Base-by-base conservation (phyloP, 2,888 invertebrate genomes). In the Gortyna flavago region DNA sequence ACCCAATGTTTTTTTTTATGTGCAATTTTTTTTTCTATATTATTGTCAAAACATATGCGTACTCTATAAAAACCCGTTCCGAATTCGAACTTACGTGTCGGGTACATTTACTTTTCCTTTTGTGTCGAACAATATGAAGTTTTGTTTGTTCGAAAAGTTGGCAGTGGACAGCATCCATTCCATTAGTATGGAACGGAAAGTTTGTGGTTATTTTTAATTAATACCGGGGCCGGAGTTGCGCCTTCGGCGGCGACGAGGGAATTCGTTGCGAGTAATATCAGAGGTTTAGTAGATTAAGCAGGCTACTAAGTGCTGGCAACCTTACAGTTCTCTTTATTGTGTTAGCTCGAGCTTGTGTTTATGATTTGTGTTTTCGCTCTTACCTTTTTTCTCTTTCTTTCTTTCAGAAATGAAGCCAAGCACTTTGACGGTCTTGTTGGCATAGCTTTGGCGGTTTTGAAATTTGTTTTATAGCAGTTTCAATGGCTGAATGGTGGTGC, bases 121-220 rank as follows among this genome's bases (percentile, higher is more conserved):
- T 89, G 86, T 88, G 72, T 80, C 48, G 75, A 72, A 84, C 84
- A 89, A 88, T 89, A 89, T 85, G 87, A 87, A 88, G 89, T 90
- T 90, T 88, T 90, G 84, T 88, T 90, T 89, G 91, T 88, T 89
- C 84, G 82, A 73, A 89, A 90, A 91, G 89, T 91, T 90, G 91
- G 89, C 91, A 91, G 79, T 86, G 90, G 91, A 86, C 89, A 86
- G 86, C 80, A 89, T 88, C 85, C 90, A 90, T 87, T 90, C 85
- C 87, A 87, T 88, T 89, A 90, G 86, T 88, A 88, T 88, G 87
- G 87, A 89, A 86, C 87, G 80, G 85, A 89, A 89, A 90, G 89
- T 91, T 91, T 85, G 84, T 87, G 90, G 89, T 90, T 91, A 90
- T 90, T 91, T 91, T 91, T 90, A 91, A 91, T 91, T 90, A 91